Evolutionary conservation across 92 coral and sea anemone genomes (phyloP), one percentile per base, ranked within the genome.

Genomic region (Parazoanthus swiftii): DNA sequence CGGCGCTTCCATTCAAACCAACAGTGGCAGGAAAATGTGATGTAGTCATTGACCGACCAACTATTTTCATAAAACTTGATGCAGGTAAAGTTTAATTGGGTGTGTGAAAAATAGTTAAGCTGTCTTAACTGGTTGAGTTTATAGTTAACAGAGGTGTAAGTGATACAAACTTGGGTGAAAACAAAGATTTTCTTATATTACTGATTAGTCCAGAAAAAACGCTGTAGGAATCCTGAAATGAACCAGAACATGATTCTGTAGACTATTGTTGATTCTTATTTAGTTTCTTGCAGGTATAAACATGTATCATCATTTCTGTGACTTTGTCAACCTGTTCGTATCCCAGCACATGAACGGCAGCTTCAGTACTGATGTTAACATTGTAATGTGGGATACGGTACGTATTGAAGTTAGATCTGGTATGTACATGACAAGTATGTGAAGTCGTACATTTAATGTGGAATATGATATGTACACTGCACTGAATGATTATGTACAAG

Each of bases 311-410:
- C 97, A 94, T 80, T 94, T 94, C 66, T 94, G 97, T 89, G 97
- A 94, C 74, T 94, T 94, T 86, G 93, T 94, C 48, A 94, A 94
- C 83, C 76, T 94, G 1, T 94, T 86, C 77, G 93, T 86, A 21
- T 92, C 95, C 26, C 97, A 94, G 71, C 97, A 94, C 88, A 89
- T 94, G 88, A 94, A 94, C 85, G 97, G 93, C 38, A 92, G 94
- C 77, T 82, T 94, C 76, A 80, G 78, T 29, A 86, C 90, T 48
- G 97, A 94, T 66, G 63, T 92, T 38, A 89, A 94, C 76, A 94
- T 94, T 81, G 86, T 94, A 21, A 91, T 94, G 94, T 94, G 97
- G 97, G 97, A 94, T 85, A 94, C 97, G 44, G 97, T 94, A 81
- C 84, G 96, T 86, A 48, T 39, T 29, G 15, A 72, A 2, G 94